A percentile compares a stretch with the other conserved stretches of the same genome.
These are phyloP conservation scores for Drosophila virilis DNA, from an alignment of 1,140 invertebrate genomes.

Conservation along the genomic window DNA sequence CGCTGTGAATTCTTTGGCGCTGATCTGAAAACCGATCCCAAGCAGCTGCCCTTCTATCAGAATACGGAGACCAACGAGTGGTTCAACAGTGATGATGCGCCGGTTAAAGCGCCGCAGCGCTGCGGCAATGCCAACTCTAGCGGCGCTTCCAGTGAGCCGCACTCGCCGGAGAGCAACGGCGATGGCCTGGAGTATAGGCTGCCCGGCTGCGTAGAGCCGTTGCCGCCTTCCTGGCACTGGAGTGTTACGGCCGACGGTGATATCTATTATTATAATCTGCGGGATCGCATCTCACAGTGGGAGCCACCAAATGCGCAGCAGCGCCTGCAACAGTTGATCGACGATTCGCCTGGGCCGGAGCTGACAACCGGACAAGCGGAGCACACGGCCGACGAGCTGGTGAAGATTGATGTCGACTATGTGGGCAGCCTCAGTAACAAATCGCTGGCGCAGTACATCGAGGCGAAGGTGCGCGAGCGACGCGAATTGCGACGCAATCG, in stretches of 20 bases:
- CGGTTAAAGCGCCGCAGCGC: constrained; percentile 82
- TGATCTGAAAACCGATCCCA: constrained; percentile 86
- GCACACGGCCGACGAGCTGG: constrained; percentile 22
- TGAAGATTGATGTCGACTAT: constrained; percentile 43
- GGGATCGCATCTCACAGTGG: constrained; percentile 94
- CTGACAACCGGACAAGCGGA: constrained; percentile 34
- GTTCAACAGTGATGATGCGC: constrained; percentile 84
- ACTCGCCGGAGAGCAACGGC: constrained; percentile 33
- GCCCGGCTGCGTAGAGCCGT: constrained; percentile 86
- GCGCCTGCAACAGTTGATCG: constrained; percentile 60
- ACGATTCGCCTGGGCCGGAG: constrained; percentile 39
- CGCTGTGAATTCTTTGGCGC: constrained; percentile 87
- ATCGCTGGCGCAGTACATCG: constrained; percentile 52
- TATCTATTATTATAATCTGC: constrained; percentile 96
- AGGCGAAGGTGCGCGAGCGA: constrained; percentile 57
- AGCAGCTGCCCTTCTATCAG: constrained; percentile 87
- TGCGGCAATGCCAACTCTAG: constrained; percentile 61
- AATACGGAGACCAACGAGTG: constrained; percentile 87
- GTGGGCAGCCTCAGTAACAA: constrained; percentile 41
- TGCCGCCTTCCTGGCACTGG: constrained; percentile 95
- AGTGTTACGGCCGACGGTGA: constrained; percentile 91
- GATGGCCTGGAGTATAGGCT: constrained; percentile 64
- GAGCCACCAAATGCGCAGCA: constrained; percentile 88
- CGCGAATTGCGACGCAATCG: constrained; percentile 58
- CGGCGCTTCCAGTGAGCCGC: constrained; percentile 63